Evolutionary conservation across 2,113 vertebrate species (phyloP).

Genomic region (Chaetops frenatus): DNA sequence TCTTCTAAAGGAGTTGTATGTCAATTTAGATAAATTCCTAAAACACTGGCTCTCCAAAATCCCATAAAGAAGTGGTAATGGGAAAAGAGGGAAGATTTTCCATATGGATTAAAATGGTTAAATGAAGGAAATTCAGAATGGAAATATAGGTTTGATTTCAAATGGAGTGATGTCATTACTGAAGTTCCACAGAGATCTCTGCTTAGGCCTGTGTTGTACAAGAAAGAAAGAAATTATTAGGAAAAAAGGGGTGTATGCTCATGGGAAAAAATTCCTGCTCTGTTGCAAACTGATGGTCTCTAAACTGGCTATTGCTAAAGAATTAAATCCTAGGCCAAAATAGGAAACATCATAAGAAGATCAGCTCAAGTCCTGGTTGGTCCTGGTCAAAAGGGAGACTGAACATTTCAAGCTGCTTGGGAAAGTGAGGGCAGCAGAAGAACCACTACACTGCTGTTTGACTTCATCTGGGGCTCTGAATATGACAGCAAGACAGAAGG

Average conservation of each 20-base stretch:
- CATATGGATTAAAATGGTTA: not conserved
- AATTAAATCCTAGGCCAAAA: not conserved
- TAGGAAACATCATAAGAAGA: not conserved
- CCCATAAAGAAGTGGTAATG: not conserved
- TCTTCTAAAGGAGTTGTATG: not conserved
- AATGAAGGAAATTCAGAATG: not conserved
- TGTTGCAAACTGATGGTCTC: not conserved
- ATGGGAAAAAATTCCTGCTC: not conserved
- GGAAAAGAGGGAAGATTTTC: not conserved
- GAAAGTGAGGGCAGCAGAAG: not conserved
- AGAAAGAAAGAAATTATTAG: not conserved
- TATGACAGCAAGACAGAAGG: not conserved
- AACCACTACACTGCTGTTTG: not conserved
- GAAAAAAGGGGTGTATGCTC: not conserved
- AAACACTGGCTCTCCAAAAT: not conserved
- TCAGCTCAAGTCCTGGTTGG: not conserved
- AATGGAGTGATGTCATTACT: not conserved
- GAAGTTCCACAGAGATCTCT: not conserved
- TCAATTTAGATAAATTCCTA: not conserved
- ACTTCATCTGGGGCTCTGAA: not conserved
- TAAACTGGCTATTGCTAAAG: not conserved
- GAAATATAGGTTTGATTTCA: not conserved
- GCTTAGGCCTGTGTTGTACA: not conserved
- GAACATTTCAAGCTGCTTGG: not conserved
- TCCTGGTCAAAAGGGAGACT: not conserved